Percentiles rank a stretch among this genome's conserved stretches.
These are phyloP conservation scores for Quadroppia sp. DNA, from an alignment of 2,888 invertebrate species.

Conservation along the genomic window DNA sequence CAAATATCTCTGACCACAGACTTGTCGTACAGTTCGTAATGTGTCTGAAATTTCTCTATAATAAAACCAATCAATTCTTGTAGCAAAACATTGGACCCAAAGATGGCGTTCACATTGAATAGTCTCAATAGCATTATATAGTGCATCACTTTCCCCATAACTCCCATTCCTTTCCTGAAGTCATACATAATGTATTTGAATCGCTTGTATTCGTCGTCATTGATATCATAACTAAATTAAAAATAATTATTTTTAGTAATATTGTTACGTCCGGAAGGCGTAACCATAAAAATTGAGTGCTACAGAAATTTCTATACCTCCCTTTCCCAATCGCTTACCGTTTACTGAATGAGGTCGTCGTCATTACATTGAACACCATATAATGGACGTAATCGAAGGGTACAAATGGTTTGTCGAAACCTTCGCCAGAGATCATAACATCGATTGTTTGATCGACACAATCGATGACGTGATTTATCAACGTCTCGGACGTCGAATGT, in stretches of 20 bases:
- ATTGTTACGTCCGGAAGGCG: background rate
- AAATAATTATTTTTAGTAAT: background rate
- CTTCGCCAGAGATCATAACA: background rate
- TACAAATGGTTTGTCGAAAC: background rate
- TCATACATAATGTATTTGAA: background rate
- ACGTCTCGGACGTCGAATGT: background rate
- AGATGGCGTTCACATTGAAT: too few relatives aligned
- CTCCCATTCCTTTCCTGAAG: background rate
- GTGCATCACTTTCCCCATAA: too few relatives aligned
- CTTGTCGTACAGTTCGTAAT: background rate
- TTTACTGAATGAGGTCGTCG: background rate
- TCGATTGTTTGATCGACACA: constrained; percentile 8
- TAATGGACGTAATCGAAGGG: background rate
- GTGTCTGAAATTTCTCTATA: background rate
- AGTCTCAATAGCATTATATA: too few relatives aligned
- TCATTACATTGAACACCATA: background rate
- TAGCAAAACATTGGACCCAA: too few relatives aligned
- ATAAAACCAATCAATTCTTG: background rate
- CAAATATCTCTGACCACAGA: background rate
- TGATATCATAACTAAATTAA: background rate
- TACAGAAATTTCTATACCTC: too few relatives aligned
- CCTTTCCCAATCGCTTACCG: background rate
- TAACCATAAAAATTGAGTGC: too few relatives aligned
- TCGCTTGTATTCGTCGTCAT: background rate
- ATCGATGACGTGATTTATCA: background rate